Base-by-base conservation (phyloP, 2,797 vertebrate genomes). In the Crocidura indochinensis region DNA sequence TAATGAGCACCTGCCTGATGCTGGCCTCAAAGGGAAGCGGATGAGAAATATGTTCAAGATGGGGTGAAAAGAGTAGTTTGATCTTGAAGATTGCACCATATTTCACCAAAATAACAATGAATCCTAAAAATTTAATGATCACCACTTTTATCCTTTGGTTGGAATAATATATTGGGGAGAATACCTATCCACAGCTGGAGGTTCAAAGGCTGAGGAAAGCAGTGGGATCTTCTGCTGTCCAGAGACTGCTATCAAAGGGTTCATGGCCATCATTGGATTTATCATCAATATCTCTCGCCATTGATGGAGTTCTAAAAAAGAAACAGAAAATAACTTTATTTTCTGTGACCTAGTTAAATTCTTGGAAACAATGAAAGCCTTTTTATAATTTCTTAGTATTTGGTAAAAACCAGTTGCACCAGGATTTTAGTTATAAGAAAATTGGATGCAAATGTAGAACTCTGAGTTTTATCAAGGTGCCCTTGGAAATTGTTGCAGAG, bases 271-370 rank as follows among this genome's bases (percentile, higher is more conserved):
- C 96, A 96, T 3, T 96, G 99, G 98, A 96, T 99, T 99, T 97
- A 99, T 98, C 98, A 99, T 98, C 29, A 99, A 97, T 96, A 98
- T 90, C 97, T 99, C 99, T 95, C 98, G 98, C 91, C 98, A 98
- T 97, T 99, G 99, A 84, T 98, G 98, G 83, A 99, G 95, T 92
- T 99, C 99, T 99, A 96, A 83, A 88, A 96, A 91, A 94, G 87
- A 96, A 91, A 94, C 93, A 95, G 91, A 80, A 29, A 84, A 60
- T 12, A 67, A 84, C 19, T 78, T 46, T 67, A 29, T 9, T 24
- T 81, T 93, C 64, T 75, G 64, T 60, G 49, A 60, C 85, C 46
- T 46, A 22, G 71, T 62, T 75, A 62, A 91, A 51, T 90, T 79
- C 46, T 77, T 92, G 78, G 92, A 77, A 8, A 65, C 26, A 60